Conservation (phyloP, 2,113 vertebrate genomes). For the Myiozetetes cayanensis region DNA sequence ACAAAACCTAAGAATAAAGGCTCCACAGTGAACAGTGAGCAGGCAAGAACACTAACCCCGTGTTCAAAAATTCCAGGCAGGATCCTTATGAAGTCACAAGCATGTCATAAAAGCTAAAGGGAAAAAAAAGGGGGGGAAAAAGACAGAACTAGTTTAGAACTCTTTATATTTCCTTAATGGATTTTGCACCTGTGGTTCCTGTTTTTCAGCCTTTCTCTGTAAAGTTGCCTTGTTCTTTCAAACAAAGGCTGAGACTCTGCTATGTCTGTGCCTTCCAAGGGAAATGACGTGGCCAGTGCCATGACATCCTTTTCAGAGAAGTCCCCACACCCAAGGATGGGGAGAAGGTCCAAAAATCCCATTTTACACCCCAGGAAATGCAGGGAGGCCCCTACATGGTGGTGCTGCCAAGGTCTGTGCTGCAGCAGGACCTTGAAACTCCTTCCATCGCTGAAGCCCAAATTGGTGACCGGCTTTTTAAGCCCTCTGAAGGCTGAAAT, state of each 20-base stretch:
- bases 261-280: background rate
- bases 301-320: background rate
- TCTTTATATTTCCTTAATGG: background rate
- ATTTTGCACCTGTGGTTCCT: constrained; percentile 29
- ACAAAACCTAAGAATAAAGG: background rate
- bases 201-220: background rate
- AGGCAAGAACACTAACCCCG: background rate
- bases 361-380: background rate
- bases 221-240: background rate
- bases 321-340: fast-evolving
- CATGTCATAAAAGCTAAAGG: background rate
- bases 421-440: background rate
- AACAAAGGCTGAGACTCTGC: background rate
- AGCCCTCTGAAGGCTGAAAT: background rate
- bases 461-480: fast-evolving
- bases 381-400: background rate
- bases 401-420: background rate
- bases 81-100: background rate
- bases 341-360: background rate
- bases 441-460: fast-evolving
- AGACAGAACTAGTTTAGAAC: background rate
- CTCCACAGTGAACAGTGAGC: fast-evolving
- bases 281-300: background rate
- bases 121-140: background rate
- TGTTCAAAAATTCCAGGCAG: background rate